Evolutionary conservation across 2,113 vertebrate genomes (phyloP), one percentile per base, ranked within the genome.

Genomic region (Melanerpes formicivorus): DNA sequence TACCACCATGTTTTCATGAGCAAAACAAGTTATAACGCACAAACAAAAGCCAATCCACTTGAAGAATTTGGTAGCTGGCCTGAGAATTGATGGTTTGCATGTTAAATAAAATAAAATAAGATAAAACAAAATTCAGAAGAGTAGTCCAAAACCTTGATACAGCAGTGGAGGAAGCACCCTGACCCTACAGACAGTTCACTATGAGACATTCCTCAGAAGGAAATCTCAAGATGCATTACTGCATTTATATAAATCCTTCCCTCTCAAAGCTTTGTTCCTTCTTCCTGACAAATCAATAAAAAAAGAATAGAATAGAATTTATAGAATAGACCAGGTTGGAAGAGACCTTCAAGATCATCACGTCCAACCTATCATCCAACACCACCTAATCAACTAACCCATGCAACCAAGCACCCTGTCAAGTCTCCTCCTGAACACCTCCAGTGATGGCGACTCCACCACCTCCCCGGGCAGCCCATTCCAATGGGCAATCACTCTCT

Each of bases 241-340:
- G 44, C 0, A 0, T 83, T 90, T 62, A 71, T 25, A 78, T 74
- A 83, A 88, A 93, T 80, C 65, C 29, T 88, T 93, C 30, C 22
- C 30, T 80, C 66, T 66, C 76, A 91, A 87, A 86, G 65, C 72
- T 80, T 84, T 91, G 30, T 60, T 93, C 65, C 58, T 74, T 50
- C 79, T 85, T 80, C 71, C 75, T 89, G 63, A 15, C 50, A 70
- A 84, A 93, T 88, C 91, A 94, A 84, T 80, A 88, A 86, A 87
- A 34, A 34, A 34, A 34, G 34, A 34, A 34, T 34, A 34, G 34
- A 34, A 34, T 34, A 34, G 34, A 34, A 34, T 34, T 34, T 34
- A 34, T 34, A 34, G 34, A 34, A 34, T 34, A 34, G 34, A 34
- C 34, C 34, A 34, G 34, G 34, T 34, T 34, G 34, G 34, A 34